Evolutionary conservation across 2,113 vertebrate species (phyloP).

Genomic region (Microcebus jonahi): DNA sequence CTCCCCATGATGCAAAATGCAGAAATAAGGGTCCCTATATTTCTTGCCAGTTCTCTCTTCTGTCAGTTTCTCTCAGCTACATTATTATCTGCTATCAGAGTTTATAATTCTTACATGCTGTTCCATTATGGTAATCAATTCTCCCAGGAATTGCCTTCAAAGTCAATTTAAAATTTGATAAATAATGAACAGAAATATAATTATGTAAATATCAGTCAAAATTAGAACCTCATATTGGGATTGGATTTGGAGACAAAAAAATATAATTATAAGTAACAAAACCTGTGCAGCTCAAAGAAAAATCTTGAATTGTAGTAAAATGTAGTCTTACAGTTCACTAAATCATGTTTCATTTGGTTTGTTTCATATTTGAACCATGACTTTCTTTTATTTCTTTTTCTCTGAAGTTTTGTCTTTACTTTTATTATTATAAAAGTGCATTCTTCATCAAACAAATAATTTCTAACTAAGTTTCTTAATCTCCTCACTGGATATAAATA

Average conservation of each 20-base stretch:
- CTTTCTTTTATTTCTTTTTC: not conserved
- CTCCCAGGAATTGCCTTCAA: conserved; percentile 64
- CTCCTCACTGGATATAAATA: not conserved
- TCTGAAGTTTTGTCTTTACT: not conserved
- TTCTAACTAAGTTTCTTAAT: conserved; percentile 27
- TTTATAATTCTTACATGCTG: conserved; percentile 70
- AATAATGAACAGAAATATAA: conserved; percentile 69
- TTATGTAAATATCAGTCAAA: conserved; percentile 74
- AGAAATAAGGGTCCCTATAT: not conserved
- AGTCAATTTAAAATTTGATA: conserved; percentile 76
- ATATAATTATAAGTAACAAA: conserved; percentile 40
- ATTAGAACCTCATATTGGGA: conserved; percentile 61
- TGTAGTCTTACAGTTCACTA: not conserved
- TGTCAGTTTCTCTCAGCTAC: conserved; percentile 36
- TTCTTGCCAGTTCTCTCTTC: conserved; percentile 21
- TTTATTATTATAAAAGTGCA: conserved; percentile 22
- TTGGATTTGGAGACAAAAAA: conserved; percentile 34
- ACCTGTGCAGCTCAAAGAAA: conserved; percentile 31
- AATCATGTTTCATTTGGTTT: conserved; percentile 23
- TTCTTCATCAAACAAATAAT: not conserved
- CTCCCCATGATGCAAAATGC: conserved; percentile 31
- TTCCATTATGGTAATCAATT: conserved; percentile 67
- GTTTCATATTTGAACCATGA: not conserved
- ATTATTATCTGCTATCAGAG: conserved; percentile 64
- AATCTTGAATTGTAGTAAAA: conserved; percentile 46